A percentile compares a stretch with the other conserved stretches of the same genome.
Conservation (phyloP, 2,113 vertebrate species). For the Phylloscopus trochilus region DNA sequence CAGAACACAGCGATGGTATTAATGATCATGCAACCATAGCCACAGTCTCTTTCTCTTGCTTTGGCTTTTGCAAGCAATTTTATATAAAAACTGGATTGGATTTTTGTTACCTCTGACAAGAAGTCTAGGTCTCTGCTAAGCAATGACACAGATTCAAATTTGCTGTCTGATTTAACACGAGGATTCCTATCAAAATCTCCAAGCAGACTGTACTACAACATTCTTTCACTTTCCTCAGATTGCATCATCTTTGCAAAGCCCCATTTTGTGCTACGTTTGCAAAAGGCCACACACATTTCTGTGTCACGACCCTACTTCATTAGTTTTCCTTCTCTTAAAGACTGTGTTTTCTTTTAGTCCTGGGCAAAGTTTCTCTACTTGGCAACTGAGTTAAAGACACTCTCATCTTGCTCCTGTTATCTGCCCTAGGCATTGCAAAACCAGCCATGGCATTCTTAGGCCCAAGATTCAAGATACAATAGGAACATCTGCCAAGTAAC, state of each 20-base stretch:
- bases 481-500: background rate
- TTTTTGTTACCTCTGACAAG: background rate
- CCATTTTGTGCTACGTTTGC: background rate
- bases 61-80: background rate
- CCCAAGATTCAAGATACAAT: background rate
- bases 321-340: background rate
- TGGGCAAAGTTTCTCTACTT: background rate
- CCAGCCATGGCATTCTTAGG: background rate
- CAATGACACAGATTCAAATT: background rate
- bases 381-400: background rate
- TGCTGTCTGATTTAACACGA: background rate
- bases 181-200: background rate
- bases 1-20: background rate
- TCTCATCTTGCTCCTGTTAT: background rate
- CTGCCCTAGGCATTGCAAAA: background rate
- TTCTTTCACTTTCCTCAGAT: background rate
- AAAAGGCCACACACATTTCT: background rate
- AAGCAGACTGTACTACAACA: background rate
- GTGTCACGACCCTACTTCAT: background rate
- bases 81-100: background rate
- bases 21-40: background rate
- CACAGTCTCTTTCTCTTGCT: background rate
- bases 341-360: background rate
- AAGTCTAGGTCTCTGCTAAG: background rate
- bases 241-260: background rate